phyloP scores from a whole-genome alignment of 2,113 vertebrate genomes.

The Silurus meridionalis region DNA sequence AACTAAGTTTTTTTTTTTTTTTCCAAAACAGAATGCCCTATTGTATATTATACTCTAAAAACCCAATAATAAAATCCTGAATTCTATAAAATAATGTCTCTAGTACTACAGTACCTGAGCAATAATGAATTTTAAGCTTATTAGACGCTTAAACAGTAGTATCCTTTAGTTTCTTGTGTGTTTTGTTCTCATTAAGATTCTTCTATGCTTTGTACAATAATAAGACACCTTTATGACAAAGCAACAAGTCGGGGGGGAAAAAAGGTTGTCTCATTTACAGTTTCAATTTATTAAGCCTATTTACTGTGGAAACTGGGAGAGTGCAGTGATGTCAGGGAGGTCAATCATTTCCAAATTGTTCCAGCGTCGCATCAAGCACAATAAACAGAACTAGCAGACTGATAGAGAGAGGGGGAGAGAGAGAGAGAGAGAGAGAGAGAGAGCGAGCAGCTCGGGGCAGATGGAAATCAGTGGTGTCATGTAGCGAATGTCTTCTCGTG shows the following conservation, averaged over 20 bases:
- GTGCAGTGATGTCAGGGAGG: neutral
- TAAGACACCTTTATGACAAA: neutral
- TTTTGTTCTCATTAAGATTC: neutral
- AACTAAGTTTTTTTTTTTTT: neutral
- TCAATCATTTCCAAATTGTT: neutral
- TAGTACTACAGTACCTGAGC: neutral
- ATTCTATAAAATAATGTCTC: neutral
- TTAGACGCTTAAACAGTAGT: neutral
- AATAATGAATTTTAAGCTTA: neutral
- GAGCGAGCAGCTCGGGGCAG: neutral
- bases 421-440: neutral
- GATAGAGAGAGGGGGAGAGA: neutral
- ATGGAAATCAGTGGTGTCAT: constrained; percentile 1
- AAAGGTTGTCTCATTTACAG: neutral
- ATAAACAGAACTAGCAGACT: neutral
- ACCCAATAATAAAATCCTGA: neutral
- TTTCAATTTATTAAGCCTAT: neutral
- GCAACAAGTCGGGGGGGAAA: neutral
- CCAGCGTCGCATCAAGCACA: neutral
- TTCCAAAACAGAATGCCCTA: neutral
- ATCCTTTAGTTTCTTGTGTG: neutral
- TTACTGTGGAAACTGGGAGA: neutral
- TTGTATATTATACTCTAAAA: neutral
- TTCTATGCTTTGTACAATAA: neutral
- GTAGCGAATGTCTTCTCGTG: neutral